Percentiles rank a stretch among this genome's conserved stretches.
Conservation (phyloP, 2,888 invertebrate genomes). For the Tridacna gigas region DNA sequence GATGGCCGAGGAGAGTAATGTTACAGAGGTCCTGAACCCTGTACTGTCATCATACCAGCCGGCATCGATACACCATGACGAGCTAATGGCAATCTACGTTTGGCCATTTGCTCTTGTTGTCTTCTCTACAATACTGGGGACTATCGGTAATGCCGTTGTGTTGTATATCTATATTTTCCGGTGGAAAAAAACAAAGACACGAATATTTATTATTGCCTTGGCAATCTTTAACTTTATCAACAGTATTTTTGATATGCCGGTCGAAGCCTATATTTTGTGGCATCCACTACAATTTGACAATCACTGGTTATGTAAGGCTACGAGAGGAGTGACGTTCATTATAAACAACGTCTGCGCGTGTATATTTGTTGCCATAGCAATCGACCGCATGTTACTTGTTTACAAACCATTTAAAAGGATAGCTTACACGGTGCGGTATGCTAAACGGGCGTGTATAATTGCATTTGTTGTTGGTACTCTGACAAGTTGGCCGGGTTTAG, state of each 20-base stretch:
- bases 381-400: slow-evolving; percentile 47
- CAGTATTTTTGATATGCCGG: slow-evolving; percentile 47
- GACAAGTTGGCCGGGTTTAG: slow-evolving; percentile 43
- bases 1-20: neutral
- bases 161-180: slow-evolving; percentile 45
- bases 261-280: slow-evolving; percentile 47
- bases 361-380: slow-evolving; percentile 52
- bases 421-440: slow-evolving; percentile 37
- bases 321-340: slow-evolving; percentile 45
- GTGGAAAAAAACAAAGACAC: slow-evolving; percentile 37
- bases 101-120: slow-evolving; percentile 47
- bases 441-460: slow-evolving; percentile 29
- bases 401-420: slow-evolving; percentile 38
- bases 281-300: slow-evolving; percentile 44
- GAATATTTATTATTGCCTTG: slow-evolving; percentile 36
- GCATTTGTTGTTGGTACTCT: slow-evolving; percentile 30
- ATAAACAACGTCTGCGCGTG: slow-evolving; percentile 45
- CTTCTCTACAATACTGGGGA: slow-evolving; percentile 31
- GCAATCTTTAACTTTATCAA: slow-evolving; percentile 43
- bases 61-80: slow-evolving; percentile 14
- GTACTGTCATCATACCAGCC: neutral
- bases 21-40: neutral
- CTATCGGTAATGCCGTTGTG: slow-evolving; percentile 40
- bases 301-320: slow-evolving; percentile 44
- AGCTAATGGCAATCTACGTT: slow-evolving; percentile 35